Base-by-base conservation (phyloP, 2,888 invertebrate genomes). In the Carterocephalus palaemon region DNA sequence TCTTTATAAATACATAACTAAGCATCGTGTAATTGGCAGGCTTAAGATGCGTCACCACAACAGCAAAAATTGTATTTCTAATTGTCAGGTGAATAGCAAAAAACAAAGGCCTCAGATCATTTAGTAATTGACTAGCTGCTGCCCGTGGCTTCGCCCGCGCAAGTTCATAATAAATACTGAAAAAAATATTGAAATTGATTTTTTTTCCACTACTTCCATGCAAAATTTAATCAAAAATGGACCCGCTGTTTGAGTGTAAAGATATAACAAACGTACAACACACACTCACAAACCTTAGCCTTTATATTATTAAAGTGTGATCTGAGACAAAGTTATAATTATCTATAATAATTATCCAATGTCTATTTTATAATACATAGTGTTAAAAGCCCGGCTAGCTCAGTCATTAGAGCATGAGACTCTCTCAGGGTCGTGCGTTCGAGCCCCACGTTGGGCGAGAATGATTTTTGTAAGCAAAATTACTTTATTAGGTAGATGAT, bases 391-490 rank as follows among this genome's bases (percentile, higher is more conserved):
- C 88, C 86, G 86, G 87, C 85, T 88, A 88, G 87, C 88, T 87
- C 88, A 88, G 87, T 88, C 87, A 84, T 83, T 82, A 84, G 84
- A 85, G 84, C 84, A 86, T 88, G 88, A 88, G 89, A 89, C 89
- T 89, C 88, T 89, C 88, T 88, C 88, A 89, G 89, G 88, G 88
- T 88, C 88, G 88, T 88, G 88, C 88, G 88, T 89, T 89, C 88
- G 88, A 89, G 88, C 88, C 88, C 88, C 88, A 88, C 88, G 88
- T 89, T 88, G 88, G 88, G 88, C 88, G 54, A 26, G 36, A 4
- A 3, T 6, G 3, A 4, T 19, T 19, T 19, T 19, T 19, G 4
- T 19, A n/a, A n/a, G n/a, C n/a, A n/a, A n/a, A n/a, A n/a, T n/a
- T n/a, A n/a, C n/a, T n/a, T n/a, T n/a, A n/a, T n/a, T n/a, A n/a